These are phyloP conservation scores for Falco novaeseelandiae DNA, from an alignment of 2,797 vertebrate genomes.

Conservation along the genomic window DNA sequence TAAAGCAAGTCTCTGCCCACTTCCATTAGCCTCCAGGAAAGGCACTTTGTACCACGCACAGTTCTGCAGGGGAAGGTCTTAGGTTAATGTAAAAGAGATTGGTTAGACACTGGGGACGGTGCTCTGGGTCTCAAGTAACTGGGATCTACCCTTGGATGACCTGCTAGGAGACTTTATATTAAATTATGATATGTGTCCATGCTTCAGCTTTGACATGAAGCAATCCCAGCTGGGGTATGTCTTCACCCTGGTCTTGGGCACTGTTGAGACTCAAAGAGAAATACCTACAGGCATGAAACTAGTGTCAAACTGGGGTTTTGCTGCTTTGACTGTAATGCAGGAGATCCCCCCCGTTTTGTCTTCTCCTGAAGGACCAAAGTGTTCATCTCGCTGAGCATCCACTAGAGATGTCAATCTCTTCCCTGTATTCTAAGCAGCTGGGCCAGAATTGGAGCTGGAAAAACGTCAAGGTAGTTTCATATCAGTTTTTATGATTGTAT, in stretches of 20 bases:
- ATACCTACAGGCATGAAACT: not conserved
- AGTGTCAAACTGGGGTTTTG: not conserved
- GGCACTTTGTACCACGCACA: not conserved
- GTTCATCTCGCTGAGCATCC: not conserved
- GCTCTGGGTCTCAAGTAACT: not conserved
- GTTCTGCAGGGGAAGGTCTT: not conserved
- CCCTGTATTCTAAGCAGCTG: not conserved
- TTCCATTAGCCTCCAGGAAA: not conserved
- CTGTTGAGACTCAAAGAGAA: not conserved
- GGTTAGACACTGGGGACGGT: accelerated
- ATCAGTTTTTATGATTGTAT: not conserved
- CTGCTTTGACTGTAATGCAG: not conserved
- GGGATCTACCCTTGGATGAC: not conserved
- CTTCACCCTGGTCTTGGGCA: not conserved
- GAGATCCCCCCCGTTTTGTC: not conserved
- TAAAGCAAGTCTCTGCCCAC: not conserved
- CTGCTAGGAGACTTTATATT: not conserved
- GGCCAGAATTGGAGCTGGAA: not conserved
- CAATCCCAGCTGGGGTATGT: not conserved
- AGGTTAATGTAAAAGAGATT: not conserved
- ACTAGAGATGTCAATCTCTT: not conserved
- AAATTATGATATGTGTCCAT: not conserved
- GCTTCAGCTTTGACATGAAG: not conserved
- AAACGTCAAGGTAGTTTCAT: not conserved
- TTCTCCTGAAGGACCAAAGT: not conserved